A percentile compares a stretch with the other conserved stretches of the same genome.
Evolutionary conservation across 2,113 vertebrate species (phyloP).

Genomic region (Xenopus laevis): DNA sequence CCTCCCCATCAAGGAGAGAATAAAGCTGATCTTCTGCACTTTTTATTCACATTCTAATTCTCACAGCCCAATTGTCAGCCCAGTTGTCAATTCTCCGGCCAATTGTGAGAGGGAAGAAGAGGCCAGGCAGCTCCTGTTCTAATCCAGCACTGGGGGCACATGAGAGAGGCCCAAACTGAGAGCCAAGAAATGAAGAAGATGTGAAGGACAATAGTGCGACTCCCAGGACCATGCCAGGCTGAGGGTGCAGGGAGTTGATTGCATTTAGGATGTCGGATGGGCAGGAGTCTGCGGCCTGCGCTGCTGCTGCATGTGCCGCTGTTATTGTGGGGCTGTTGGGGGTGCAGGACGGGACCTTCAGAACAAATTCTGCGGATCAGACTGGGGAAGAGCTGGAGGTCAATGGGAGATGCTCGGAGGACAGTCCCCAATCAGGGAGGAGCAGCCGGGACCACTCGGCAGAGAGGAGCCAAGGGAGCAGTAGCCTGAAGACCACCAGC

Average conservation of each 20-base stretch:
- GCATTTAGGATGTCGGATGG: slow-evolving; percentile 20
- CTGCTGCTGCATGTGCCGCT: neutral
- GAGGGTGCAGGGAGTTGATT: neutral
- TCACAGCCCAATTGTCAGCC: no score
- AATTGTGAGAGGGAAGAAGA: no score
- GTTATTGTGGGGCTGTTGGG: slow-evolving; percentile 30
- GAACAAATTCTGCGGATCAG: neutral
- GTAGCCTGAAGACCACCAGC: slow-evolving; percentile 64
- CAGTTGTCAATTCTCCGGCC: no score
- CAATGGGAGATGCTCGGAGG: slow-evolving; percentile 44
- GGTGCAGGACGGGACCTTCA: slow-evolving; percentile 11
- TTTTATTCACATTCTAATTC: no score
- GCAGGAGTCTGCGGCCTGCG: slow-evolving; percentile 20
- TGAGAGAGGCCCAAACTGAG: no score
- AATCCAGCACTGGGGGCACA: no score
- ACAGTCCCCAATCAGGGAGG: slow-evolving; percentile 55
- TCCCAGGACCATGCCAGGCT: slow-evolving; percentile 22
- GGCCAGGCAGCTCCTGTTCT: no score
- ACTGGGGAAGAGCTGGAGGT: slow-evolving; percentile 6
- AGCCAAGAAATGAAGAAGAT: neutral
- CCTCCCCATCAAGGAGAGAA: no score
- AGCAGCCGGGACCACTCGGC: slow-evolving; percentile 74
- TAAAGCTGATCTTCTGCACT: no score
- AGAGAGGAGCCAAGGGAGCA: slow-evolving; percentile 67
- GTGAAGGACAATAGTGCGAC: neutral